Base-by-base conservation (phyloP, 2,888 invertebrate genomes). In the Macrophya alboannulata region DNA sequence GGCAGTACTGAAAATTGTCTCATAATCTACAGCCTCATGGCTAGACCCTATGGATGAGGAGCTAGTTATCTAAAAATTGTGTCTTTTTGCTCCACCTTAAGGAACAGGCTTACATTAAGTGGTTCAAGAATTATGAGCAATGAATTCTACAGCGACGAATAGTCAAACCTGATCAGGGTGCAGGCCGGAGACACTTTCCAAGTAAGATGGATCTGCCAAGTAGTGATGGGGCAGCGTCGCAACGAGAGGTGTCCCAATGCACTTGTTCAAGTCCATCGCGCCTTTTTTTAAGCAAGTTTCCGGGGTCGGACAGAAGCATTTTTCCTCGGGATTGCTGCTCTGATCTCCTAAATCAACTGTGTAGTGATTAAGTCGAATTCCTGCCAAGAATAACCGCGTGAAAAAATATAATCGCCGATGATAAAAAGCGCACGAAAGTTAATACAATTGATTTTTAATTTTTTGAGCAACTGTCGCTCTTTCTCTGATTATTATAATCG, bases 181-280 rank as follows among this genome's bases (percentile, higher is more conserved):
- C 17, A 93, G 87, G 3, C 93, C 93, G 0, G 89, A 89, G 1
- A 93, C 92, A 85, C 88, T 87, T 0, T 89, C 87, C 45, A 92
- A 77, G 86, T 94, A 94, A 4, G 91, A 92, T 21, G 92, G 91
- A 88, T 97, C 97, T 0, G 94, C 94, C 3, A 95, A 95, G 87
- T 96, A 95, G 90, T 97, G 97, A 93, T 98, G 98, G 0, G 98
- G 98, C 92, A 97, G 91, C 0, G 98, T 97, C 0, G 95, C 96
- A 12, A 96, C 95, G 72, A 98, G 92, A 0, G 98, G 98, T 0
- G 95, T 97, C 0, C 96, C 96, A 0, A 95, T 89, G 87, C 97
- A 96, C 48, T 95, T 95, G 0, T 93, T 93, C 40, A 97, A 89
- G 90, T 97, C 97, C 94, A 97, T 96, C 0, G 97, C 94, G 0